Conservation (phyloP, 2,113 vertebrate species). For the Stictonetta naevosa region DNA sequence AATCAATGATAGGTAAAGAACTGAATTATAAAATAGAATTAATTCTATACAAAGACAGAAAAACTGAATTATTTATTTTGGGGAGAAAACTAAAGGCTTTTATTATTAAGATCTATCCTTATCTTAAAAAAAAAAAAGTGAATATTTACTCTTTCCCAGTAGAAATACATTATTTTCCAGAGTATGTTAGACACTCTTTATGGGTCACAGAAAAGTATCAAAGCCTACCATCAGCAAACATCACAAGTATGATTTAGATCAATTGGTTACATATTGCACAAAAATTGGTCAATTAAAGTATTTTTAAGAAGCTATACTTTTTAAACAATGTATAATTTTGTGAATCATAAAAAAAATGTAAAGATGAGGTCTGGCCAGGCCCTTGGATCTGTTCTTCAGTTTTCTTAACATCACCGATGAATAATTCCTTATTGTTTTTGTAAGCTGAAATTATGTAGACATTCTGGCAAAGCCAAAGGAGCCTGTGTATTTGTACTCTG, state of each 20-base stretch:
- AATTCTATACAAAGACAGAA: not conserved
- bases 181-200: not conserved
- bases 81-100: not conserved
- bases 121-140: not conserved
- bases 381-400: not conserved
- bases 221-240: not conserved
- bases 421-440: not conserved
- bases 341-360: not conserved
- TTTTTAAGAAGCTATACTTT: not conserved
- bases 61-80: not conserved
- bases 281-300: not conserved
- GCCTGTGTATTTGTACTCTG: not conserved
- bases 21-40: not conserved
- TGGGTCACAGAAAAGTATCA: not conserved
- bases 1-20: slow-evolving; percentile 24
- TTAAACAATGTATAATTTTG: not conserved
- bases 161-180: not conserved
- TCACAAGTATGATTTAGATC: not conserved
- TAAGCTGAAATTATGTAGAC: not conserved
- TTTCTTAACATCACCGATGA: not conserved
- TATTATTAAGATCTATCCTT: not conserved
- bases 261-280: not conserved
- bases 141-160: not conserved
- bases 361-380: not conserved
- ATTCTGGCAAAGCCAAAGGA: not conserved